Evolutionary conservation across 2,113 vertebrate species (phyloP), one percentile per base, ranked within the genome.

Genomic region (Morone saxatilis): DNA sequence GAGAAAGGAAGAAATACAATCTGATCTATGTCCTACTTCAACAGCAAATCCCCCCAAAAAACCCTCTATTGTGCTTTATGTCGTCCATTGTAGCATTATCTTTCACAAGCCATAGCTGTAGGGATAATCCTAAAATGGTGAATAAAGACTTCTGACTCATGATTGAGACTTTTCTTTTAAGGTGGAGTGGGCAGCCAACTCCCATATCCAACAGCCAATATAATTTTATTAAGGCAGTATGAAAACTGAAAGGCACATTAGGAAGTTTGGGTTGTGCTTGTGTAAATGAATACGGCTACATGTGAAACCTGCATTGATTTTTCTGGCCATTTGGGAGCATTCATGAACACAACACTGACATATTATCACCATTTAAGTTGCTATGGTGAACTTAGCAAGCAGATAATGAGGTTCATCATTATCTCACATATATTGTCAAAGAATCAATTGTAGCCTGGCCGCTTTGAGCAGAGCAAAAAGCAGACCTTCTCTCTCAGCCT

Each of bases 101-200:
- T 91, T 84, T 80, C 74, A 45, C 71, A 85, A 78, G 76, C 47
- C 45, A 47, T 54, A 57, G 71, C 63, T 60, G 48, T 1, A 36
- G 17, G 57, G 69, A 36, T 76, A 60, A 83, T 76, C 81, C 51
- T 8, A 4, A 87, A 14, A 80, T 65, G 53, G 25, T 57, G 12
- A 22, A 67, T 59, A 73, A 62, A 19, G 66, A 17, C 25, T 56
- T 59, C 19, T 53, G 41, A 77, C 36, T 78, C 73, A 75, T 45
- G 22, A 80, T 20, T 59, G 25, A 50, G 20, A 38, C 20, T 57
- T 57, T 47, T 40, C 7, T 56, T 31, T 17, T 69, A 38, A 7
- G 19, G 40, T 50, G 11, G 45, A 69, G 16, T 62, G 38, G 5
- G 56, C 5, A 22, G 53, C 62, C 53, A 10, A 6, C 14, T 70